Evolutionary conservation across 2,113 vertebrate species (phyloP), one percentile per base, ranked within the genome.

Genomic region (Neopipo cinnamomea): DNA sequence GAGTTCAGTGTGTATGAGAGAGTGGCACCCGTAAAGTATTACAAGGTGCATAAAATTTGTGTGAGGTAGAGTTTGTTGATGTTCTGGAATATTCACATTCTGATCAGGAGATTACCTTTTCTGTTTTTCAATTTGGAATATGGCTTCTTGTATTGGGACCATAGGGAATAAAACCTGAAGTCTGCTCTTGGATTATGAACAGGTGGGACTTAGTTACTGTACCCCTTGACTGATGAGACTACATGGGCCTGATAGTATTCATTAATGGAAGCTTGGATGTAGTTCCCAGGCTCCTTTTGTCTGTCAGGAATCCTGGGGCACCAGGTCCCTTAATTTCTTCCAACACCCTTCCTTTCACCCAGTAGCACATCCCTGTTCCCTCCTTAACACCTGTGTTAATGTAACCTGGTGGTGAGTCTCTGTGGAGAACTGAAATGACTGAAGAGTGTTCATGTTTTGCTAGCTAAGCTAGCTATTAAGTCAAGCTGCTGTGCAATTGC

Each of bases 341-440:
- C 28, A 50, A 7, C 21, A 55, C 12, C 18, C 5, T 61, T 20
- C 15, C 3, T 77, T 30, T 73, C 7, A 30, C 20, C 20, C 17
- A 31, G n/a, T 3, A 85, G 52, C 53, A 55, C 21, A 31, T 28
- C 27, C 18, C 5, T 50, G 20, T 62, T 93, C 18, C 5, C 6
- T 68, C 20, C 14, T 33, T 83, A 22, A 13, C 0, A 1, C 28
- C 56, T 19, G 5, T 2, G 16, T 58, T 85, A 5, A 0, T 42
- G 23, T 58, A 21, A 41, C 13, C 10, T 27, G 17, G 25, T 78
- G 68, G 17, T 91, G 58, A 88, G 30, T 71, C n/a, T 17, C 30
- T 70, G 30, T 2, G 58, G 53, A 56, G 35, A 82, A 37, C 44
- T 44, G 56, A 82, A 85, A 47, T 13, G 27, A 31, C 16, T 1